Evolutionary conservation across 2,797 vertebrate species (phyloP).

Genomic region (Apogon hyalosoma): DNA sequence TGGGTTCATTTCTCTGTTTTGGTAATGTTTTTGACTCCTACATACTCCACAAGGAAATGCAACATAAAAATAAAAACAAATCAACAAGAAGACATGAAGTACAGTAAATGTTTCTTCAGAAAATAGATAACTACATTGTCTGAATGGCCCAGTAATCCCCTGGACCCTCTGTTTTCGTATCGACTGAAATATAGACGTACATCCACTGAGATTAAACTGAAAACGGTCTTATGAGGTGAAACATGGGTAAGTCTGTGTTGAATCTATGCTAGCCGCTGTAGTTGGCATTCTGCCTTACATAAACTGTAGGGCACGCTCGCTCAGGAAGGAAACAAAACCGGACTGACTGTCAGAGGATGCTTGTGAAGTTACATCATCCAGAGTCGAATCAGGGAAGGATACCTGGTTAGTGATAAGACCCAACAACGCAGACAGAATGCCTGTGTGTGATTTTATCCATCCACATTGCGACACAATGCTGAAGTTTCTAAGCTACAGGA

Average conservation of each 20-base stretch:
- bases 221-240: constrained; percentile 78
- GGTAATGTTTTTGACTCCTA: constrained; percentile 32
- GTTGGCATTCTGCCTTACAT: constrained; percentile 64
- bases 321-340: constrained; percentile 70
- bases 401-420: too few species aligned
- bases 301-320: constrained; percentile 58
- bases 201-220: constrained; percentile 71
- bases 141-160: constrained; percentile 65
- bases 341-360: constrained; percentile 47
- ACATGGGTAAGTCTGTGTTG: constrained; percentile 74
- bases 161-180: constrained; percentile 52
- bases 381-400: too few species aligned
- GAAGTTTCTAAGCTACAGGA: too few species aligned
- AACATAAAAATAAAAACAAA: not conserved
- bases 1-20: constrained; percentile 16
- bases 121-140: constrained; percentile 44
- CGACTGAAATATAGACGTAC: constrained; percentile 70
- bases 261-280: constrained; percentile 72
- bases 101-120: constrained; percentile 26
- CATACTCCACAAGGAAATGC: constrained; percentile 24
- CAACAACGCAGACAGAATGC: too few species aligned
- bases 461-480: too few species aligned
- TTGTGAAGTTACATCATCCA: too few species aligned
- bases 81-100: constrained; percentile 44
- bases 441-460: too few species aligned